Percentiles rank a stretch among this genome's conserved stretches.
These are phyloP conservation scores for Augiades crinisus DNA, from an alignment of 2,888 invertebrate species.

Conservation along the genomic window DNA sequence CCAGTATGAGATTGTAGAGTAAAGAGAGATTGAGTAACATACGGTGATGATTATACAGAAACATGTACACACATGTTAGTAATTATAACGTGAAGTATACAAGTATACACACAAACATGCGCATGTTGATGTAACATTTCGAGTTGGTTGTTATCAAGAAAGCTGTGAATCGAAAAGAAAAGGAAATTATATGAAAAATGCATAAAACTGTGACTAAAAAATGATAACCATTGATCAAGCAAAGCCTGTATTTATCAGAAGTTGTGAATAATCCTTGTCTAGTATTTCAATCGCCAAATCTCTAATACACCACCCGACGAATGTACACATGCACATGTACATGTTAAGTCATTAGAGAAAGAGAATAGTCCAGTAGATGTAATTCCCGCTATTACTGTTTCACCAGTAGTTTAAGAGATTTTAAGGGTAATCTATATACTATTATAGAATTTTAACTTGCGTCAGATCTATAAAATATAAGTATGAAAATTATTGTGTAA, in stretches of 20 bases:
- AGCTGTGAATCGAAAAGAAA: not conserved
- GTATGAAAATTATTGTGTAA: conserved; percentile 42
- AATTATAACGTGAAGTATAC: not conserved
- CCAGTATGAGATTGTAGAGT: not conserved
- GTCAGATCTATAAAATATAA: conserved; percentile 55
- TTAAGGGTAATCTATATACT: conserved; percentile 27
- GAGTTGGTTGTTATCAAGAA: not conserved
- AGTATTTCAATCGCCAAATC: conserved; percentile 42
- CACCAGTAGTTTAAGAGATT: conserved; percentile 26
- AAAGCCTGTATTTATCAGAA: conserved; percentile 75
- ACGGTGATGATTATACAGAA: conserved; percentile 4
- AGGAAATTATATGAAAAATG: too few species aligned
- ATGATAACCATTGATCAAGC: not conserved
- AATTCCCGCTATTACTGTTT: conserved; percentile 26
- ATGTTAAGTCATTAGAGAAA: conserved; percentile 1
- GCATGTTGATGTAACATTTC: not conserved
- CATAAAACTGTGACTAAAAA: too few species aligned
- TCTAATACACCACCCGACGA: conserved; percentile 11
- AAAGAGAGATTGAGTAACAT: not conserved
- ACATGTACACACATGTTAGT: conserved; percentile 3
- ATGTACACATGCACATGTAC: conserved; percentile 11
- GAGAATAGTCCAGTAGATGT: conserved; percentile 19
- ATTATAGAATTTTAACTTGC: conserved; percentile 63
- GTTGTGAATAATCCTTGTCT: conserved; percentile 39
- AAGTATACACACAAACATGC: not conserved